phyloP scores from a whole-genome alignment of 2,113 vertebrate genomes.

The Sylvia atricapilla region DNA sequence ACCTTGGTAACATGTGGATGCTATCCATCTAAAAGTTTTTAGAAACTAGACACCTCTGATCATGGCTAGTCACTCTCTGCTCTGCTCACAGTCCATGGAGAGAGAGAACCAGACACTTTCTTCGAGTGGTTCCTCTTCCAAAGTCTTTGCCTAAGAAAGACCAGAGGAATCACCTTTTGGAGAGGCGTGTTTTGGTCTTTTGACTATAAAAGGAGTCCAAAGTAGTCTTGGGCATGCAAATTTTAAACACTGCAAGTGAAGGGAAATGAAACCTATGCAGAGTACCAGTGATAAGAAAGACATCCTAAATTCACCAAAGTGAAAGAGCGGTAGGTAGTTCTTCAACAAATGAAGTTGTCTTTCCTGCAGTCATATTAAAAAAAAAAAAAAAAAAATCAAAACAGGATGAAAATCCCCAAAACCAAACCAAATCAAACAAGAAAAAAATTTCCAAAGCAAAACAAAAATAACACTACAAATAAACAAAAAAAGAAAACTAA shows the following conservation, averaged over 20 bases:
- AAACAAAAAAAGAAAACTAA: background rate
- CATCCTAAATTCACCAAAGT: background rate
- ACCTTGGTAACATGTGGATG: background rate
- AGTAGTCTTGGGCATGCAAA: background rate
- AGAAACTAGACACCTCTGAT: background rate
- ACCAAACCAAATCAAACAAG: background rate
- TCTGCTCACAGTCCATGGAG: background rate
- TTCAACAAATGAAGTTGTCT: background rate
- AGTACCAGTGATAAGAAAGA: background rate
- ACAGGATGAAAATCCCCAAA: background rate
- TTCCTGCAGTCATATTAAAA: background rate
- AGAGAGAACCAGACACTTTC: background rate
- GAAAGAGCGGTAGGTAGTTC: background rate
- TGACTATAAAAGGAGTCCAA: background rate
- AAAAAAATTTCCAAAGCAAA: too few species aligned
- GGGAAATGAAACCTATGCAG: accelerated
- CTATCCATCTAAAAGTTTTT: background rate
- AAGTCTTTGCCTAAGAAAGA: background rate
- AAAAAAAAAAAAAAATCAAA: too few species aligned
- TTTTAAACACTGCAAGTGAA: background rate
- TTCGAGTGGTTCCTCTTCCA: background rate
- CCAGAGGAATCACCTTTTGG: background rate
- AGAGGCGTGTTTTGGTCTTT: background rate
- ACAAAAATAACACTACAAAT: background rate
- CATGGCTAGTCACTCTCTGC: background rate